Evolutionary conservation across 92 coral and sea anemone genomes (phyloP), one percentile per base, ranked within the genome.

Genomic region (Paramuricea clavata): DNA sequence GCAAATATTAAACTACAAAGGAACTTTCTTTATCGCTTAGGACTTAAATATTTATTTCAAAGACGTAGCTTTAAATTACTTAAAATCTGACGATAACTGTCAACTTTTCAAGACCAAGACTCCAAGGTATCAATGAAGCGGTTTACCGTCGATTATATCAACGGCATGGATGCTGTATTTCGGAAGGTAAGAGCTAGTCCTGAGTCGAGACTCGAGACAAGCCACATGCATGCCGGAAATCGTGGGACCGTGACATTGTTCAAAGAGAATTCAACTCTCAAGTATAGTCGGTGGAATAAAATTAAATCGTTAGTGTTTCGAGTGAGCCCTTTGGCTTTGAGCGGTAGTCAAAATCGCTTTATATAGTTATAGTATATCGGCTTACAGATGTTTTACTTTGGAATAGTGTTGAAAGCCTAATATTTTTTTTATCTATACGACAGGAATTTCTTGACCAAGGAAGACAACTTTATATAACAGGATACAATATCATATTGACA

Each of bases 211-310:
- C 13, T 47, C 54, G 19, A 6, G 54, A 6, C 54, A 17, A 6
- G n/a, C 16, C 35, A 12, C n/a, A n/a, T n/a, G n/a, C n/a, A 44
- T 1, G 64, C 81, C 59, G 81, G 81, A 74, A 74, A 74, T 12
- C n/a, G n/a, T n/a, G n/a, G n/a, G n/a, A n/a, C n/a, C 36, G 19
- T 28, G 56, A n/a, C 64, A 44, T 74, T 30, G 62, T 74, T 74
- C 23, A 44, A 23, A 41, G 23, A 19, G 64, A 21, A 44, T 6
- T 41, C 54, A 16, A 74, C 35, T 52, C n/a, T 28, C 19, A 23
- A 31, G 9, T 69, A 72, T 6, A 28, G 25, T 39, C 52, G 16
- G 12, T 22, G 12, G 19, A 72, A 35, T 39, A 2, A 36, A 39
- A 5, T 23, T 23, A 7, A 67, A 22, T 67, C 16, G 10, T 47